Conservation (phyloP, 2,888 invertebrate genomes). For the Helobdella robusta region DNA sequence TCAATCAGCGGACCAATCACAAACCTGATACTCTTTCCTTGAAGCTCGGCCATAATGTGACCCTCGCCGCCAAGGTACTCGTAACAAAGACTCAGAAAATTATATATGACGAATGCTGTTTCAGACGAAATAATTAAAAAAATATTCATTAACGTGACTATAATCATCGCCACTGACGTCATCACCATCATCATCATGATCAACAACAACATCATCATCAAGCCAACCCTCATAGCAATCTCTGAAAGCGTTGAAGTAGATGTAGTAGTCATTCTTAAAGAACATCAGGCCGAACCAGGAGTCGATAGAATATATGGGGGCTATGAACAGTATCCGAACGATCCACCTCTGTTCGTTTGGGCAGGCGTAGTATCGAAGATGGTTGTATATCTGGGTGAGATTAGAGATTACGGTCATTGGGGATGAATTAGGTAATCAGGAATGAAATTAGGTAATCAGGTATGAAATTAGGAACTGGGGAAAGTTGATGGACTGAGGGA, state of each 20-base stretch:
- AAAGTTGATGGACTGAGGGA: too few species aligned
- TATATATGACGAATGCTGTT: slow-evolving; percentile 96
- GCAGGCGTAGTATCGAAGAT: slow-evolving; percentile 95
- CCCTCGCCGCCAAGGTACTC: slow-evolving; percentile 98
- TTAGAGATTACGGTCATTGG: too few species aligned
- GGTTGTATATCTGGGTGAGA: slow-evolving; percentile 77
- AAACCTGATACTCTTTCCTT: slow-evolving; percentile 83
- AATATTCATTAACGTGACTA: too few species aligned
- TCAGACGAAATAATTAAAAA: too few species aligned
- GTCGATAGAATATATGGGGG: slow-evolving; percentile 95
- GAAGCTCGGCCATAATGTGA: slow-evolving; percentile 95
- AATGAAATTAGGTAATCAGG: too few species aligned
- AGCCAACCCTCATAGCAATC: slow-evolving; percentile 92
- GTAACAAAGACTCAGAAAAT: slow-evolving; percentile 94
- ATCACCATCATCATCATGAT: too few species aligned
- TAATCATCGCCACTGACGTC: too few species aligned
- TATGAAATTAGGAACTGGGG: too few species aligned
- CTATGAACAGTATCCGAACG: slow-evolving; percentile 93
- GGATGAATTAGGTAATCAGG: too few species aligned
- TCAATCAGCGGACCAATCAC: slow-evolving; percentile 30
- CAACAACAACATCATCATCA: background rate
- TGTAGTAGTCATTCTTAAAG: slow-evolving; percentile 93
- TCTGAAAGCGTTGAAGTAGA: slow-evolving; percentile 96
- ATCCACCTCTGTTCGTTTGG: slow-evolving; percentile 99
- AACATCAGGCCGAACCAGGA: slow-evolving; percentile 96